Conservation (phyloP, 2,797 vertebrate genomes). For the Aphelocoma californica region DNA sequence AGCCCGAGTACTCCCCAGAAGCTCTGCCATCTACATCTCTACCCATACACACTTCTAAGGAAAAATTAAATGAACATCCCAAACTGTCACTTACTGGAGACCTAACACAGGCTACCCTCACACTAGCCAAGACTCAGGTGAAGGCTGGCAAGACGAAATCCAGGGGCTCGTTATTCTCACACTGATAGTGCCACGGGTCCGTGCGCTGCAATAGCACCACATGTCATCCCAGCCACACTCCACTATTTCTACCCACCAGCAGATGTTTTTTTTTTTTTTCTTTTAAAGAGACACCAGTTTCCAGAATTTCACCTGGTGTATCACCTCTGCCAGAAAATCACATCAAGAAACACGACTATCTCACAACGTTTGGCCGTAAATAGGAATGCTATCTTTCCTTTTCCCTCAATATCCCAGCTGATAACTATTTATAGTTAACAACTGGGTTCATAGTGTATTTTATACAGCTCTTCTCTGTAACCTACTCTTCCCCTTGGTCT, state of each 20-base stretch:
- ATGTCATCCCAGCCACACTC: slow-evolving; percentile 54
- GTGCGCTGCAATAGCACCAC: slow-evolving; percentile 58
- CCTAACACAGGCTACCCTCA: neutral
- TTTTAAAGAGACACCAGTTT: slow-evolving; percentile 45
- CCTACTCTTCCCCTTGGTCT: slow-evolving; percentile 1
- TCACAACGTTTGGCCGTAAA: neutral
- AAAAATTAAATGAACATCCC: neutral
- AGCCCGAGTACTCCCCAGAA: neutral
- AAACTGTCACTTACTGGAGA: neutral
- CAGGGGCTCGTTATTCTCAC: slow-evolving; percentile 51
- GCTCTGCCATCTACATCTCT: neutral
- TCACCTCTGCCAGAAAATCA: slow-evolving; percentile 6
- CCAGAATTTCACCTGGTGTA: slow-evolving; percentile 4
- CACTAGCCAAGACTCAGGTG: slow-evolving; percentile 1
- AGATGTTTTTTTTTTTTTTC: neutral
- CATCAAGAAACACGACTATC: neutral
- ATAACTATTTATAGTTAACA: neutral
- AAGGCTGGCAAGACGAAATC: slow-evolving; percentile 48
- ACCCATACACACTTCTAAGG: neutral
- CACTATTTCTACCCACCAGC: slow-evolving; percentile 56
- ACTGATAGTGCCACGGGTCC: slow-evolving; percentile 40
- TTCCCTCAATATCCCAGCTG: neutral
- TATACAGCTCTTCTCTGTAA: neutral
- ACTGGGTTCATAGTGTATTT: slow-evolving; percentile 1
- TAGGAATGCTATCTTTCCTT: neutral